Base-by-base conservation (phyloP, 64 coral and sea anemone species). In the Porites lutea region DNA sequence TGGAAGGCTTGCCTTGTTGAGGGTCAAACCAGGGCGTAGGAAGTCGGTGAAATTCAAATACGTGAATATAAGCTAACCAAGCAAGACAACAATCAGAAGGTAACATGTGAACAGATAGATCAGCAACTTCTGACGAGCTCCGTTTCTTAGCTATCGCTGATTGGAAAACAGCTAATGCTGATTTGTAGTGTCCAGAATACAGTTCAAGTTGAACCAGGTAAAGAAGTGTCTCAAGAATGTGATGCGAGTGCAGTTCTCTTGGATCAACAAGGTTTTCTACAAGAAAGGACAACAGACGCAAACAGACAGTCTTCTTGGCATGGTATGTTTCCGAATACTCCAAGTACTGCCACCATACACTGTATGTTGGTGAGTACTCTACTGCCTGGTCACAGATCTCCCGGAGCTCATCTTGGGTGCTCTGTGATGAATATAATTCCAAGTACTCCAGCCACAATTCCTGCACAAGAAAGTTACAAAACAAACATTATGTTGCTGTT, bases 21-120 rank as follows among this genome's bases (percentile, higher is more conserved):
- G 88, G 88, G 44, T 96, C 92, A 88, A 93, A 99, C 92, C 92
- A 96, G 10, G 71, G 62, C 3, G 70, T 19, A 20, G 97, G 97
- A 59, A 96, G 77, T n/a, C 91, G 91, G 72, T 96, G 88, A 88
- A 99, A 99, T 78, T 99, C 97, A 53, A 96, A 91, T 19, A 99
- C 88, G 82, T 99, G 89, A 19, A 99, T 99, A n/a, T 99, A 99
- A n/a, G 81, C 94, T 52, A 99, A 83, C 97, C 97, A 99, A 3
- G 93, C 75, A 12, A 94, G 70, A 79, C 91, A 92, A 21, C 74
- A 74, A 54, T 99, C 97, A 69, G 65, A 69, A 19, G 91, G 76
- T 50, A 82, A 18, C 19, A 98, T 54, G 13, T 79, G 58, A 8
- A 21, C 37, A 3, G 82, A 82, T 52, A 96, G 59, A 61, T 90